These are phyloP conservation scores for Kuschelorhynchus macadamiae DNA, from an alignment of 2,888 invertebrate genomes.

Conservation along the genomic window DNA sequence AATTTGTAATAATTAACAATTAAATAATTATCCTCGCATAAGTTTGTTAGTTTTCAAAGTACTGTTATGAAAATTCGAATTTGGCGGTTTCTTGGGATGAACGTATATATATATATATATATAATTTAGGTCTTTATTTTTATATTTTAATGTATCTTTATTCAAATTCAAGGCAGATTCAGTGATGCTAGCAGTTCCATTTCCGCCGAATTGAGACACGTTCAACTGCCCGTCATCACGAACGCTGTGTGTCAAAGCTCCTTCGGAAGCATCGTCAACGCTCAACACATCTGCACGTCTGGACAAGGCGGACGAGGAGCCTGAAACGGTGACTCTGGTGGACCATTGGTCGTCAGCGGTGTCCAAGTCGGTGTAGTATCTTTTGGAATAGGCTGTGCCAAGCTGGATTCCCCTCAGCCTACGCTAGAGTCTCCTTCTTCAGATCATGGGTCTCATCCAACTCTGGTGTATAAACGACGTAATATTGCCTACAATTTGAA, in stretches of 20 bases:
- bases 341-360: slow-evolving; percentile 13
- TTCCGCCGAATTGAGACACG: background rate
- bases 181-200: background rate
- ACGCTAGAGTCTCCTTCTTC: slow-evolving; percentile 33
- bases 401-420: slow-evolving; percentile 29
- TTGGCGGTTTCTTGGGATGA: no score
- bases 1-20: no score
- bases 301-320: slow-evolving; percentile 56
- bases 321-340: slow-evolving; percentile 28
- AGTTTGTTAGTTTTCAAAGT: no score
- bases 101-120: no score
- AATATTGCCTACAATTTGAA: no score
- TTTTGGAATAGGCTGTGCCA: slow-evolving; percentile 21
- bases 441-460: slow-evolving; percentile 13
- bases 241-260: slow-evolving; percentile 67
- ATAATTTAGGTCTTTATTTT: no score
- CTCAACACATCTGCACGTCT: slow-evolving; percentile 69
- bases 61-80: no score
- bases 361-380: slow-evolving; percentile 34
- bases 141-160: no score
- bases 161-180: no score
- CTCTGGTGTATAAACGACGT: background rate
- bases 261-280: slow-evolving; percentile 64
- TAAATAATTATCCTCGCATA: no score
- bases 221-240: slow-evolving; percentile 63